Conservation (phyloP, 2,113 vertebrate species). For the Hippocampus abdominalis region DNA sequence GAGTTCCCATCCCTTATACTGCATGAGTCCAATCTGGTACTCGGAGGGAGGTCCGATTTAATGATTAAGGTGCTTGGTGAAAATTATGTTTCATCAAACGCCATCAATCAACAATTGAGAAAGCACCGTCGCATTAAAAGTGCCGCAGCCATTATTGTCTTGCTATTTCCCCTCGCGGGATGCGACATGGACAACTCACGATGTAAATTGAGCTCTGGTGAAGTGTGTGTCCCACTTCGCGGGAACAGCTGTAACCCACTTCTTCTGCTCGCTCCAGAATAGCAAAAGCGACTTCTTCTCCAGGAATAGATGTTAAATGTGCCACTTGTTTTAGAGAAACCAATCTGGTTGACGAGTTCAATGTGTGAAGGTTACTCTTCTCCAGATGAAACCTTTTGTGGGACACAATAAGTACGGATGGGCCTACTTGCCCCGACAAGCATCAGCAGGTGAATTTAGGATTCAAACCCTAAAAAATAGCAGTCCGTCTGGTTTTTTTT, state of each 20-base stretch:
- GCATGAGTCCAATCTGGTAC: conserved; percentile 19
- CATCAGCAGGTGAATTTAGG: background rate
- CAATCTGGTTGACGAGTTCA: background rate
- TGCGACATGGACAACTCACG: background rate
- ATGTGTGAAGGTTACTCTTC: background rate
- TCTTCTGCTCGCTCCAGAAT: conserved; percentile 49
- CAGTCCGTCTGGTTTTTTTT: background rate
- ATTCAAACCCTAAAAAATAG: background rate
- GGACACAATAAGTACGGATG: background rate
- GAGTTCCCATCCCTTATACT: conserved; percentile 23
- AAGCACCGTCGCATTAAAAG: background rate
- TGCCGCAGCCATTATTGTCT: background rate
- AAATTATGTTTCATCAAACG: background rate
- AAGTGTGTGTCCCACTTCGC: conserved; percentile 39
- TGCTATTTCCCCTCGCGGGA: background rate
- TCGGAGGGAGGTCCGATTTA: conserved; percentile 7
- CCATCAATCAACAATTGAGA: background rate
- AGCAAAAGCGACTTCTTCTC: conserved; percentile 52
- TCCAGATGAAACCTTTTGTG: background rate
- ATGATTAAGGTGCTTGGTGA: background rate
- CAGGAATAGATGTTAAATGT: conserved; percentile 68
- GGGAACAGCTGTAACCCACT: conserved; percentile 67
- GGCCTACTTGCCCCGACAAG: conserved; percentile 1
- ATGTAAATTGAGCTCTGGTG: conserved; percentile 20
- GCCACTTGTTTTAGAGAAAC: conserved; percentile 20